Base-by-base conservation (phyloP, 2,888 invertebrate genomes). In the Odontocerum albicorne region DNA sequence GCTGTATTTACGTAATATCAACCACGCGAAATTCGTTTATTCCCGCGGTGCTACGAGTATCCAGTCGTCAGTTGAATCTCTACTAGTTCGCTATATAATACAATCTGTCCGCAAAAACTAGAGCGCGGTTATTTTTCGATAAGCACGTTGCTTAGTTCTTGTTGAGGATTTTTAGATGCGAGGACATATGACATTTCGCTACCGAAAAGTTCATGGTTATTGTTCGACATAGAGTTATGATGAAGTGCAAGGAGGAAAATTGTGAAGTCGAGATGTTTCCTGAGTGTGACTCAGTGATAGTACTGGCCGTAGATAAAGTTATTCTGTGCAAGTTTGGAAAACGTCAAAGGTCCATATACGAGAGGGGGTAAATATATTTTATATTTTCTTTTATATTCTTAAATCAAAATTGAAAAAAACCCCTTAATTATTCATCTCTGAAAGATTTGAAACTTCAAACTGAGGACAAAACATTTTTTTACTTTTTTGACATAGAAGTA, bases 191-290 rank as follows among this genome's bases (percentile, higher is more conserved):
- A n/a, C n/a, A n/a, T n/a, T n/a, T n/a, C n/a, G n/a, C n/a, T n/a
- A n/a, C n/a, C n/a, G n/a, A n/a, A n/a, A n/a, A n/a, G n/a, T n/a
- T n/a, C n/a, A 54, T 54, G 54, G 46, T 54, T 35, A 36, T 7
- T 19, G 36, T 33, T 17, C 16, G n/a, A 21, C 12, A 33, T 40
- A 32, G 32, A 20, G 13, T 35, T 45, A 76, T 77, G 77, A 78
- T 78, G 78, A 77, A 77, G 77, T 78, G 78, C 72, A 77, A 77
- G 73, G 77, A 75, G 74, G 77, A 75, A 71, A 77, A 77, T 69
- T 78, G 77, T 67, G 78, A 78, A 70, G 77, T 78, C 62, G 78
- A 77, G 67, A 76, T 77, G 69, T 72, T 78, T 64, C 72, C 76
- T 65, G 77, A 76, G 66, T 75, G 72, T 70, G 76, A 77, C 68